A percentile compares a stretch with the other conserved stretches of the same genome.
These are phyloP conservation scores for Galaxea fascicularis DNA, from an alignment of 92 coral and sea anemone species.

Conservation along the genomic window DNA sequence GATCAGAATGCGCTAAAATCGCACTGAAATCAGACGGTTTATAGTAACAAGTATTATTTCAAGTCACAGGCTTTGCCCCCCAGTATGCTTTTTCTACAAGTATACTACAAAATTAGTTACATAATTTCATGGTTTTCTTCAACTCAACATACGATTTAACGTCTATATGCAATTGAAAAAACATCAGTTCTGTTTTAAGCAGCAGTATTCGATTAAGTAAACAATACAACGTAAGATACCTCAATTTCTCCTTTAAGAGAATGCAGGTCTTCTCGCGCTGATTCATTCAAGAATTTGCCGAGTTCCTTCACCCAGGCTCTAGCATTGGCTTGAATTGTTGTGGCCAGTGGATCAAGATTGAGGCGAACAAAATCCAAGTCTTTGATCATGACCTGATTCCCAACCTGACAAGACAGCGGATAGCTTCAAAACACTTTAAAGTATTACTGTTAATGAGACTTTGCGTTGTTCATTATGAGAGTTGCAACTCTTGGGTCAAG, in stretches of 20 bases:
- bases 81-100: too few species aligned
- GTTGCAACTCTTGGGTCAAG: too few species aligned
- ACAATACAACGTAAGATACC: slow-evolving; percentile 42
- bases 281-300: slow-evolving; percentile 92
- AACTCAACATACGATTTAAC: too few species aligned
- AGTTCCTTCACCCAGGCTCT: slow-evolving; percentile 99
- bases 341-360: slow-evolving; percentile 95
- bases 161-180: too few species aligned
- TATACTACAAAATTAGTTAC: too few species aligned
- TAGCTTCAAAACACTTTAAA: not conserved
- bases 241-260: slow-evolving; percentile 90
- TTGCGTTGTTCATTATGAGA: too few species aligned
- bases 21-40: too few species aligned
- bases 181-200: not conserved
- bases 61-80: too few species aligned
- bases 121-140: too few species aligned
- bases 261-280: slow-evolving; percentile 90
- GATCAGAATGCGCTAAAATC: too few species aligned
- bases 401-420: slow-evolving; percentile 71
- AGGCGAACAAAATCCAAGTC: slow-evolving; percentile 95
- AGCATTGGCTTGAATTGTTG: slow-evolving; percentile 95
- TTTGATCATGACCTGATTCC: slow-evolving; percentile 86
- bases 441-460: not conserved
- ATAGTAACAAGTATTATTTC: too few species aligned
- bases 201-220: not conserved